These are phyloP conservation scores for Euwallacea fornicatus DNA, from an alignment of 1,140 invertebrate genomes.

Conservation along the genomic window DNA sequence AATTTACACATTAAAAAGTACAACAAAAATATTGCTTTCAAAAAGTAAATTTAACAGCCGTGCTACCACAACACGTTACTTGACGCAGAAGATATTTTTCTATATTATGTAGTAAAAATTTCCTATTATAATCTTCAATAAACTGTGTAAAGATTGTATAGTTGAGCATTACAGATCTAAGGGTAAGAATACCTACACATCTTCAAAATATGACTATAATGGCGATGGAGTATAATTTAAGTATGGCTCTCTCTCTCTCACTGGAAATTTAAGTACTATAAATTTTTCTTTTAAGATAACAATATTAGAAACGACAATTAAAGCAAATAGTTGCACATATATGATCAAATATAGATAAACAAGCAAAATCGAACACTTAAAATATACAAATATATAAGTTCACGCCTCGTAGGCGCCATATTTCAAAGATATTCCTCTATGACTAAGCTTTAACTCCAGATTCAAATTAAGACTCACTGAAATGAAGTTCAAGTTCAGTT, in stretches of 20 bases:
- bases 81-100: conserved; percentile 10
- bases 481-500: too few species aligned
- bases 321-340: too few species aligned
- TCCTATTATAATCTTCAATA: conserved; percentile 10
- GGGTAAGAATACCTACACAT: not conserved
- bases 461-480: too few species aligned
- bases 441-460: too few species aligned
- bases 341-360: too few species aligned
- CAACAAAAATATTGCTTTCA: conserved; percentile 34
- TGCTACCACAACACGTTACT: conserved; percentile 23
- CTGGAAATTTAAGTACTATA: not conserved
- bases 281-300: not conserved
- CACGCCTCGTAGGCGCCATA: too few species aligned
- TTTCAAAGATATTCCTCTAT: too few species aligned
- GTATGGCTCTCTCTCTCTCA: not conserved
- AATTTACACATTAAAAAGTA: conserved; percentile 32
- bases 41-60: conserved; percentile 23
- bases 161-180: conserved; percentile 36
- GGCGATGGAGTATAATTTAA: not conserved
- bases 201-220: conserved; percentile 18
- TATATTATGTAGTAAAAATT: not conserved
- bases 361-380: too few species aligned
- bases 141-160: conserved; percentile 19
- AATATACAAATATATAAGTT: too few species aligned
- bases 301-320: too few species aligned